Conservation (phyloP, 1,140 invertebrate genomes). For the Phthorimaea operculella region DNA sequence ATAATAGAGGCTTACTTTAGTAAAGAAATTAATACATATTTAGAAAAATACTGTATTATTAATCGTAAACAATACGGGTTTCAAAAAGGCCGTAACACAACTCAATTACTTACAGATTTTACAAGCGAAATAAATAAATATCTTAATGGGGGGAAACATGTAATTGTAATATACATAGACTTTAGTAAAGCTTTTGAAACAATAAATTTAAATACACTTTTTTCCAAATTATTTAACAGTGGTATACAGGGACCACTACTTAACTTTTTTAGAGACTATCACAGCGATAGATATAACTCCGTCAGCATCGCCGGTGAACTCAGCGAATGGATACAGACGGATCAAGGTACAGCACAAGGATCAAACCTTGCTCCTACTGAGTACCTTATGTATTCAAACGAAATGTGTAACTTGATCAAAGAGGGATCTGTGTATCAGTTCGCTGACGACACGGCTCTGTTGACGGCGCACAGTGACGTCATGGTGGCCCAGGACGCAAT, state of each 20-base stretch:
- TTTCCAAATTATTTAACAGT: not conserved
- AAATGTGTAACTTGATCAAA: slow-evolving; percentile 3
- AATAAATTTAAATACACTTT: not conserved
- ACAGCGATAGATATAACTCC: not conserved
- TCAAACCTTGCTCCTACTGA: slow-evolving; percentile 1
- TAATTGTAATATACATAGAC: not conserved
- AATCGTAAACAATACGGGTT: slow-evolving; percentile 3
- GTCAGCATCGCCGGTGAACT: not conserved
- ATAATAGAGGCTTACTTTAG: slow-evolving; percentile 5
- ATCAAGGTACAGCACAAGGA: slow-evolving; percentile 4
- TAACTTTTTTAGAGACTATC: not conserved
- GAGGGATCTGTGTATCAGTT: slow-evolving; percentile 6
- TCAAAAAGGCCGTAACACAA: not conserved
- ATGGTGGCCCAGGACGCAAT: not conserved
- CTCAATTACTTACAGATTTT: not conserved
- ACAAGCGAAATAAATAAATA: slow-evolving; percentile 2
- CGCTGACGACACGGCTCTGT: slow-evolving; percentile 5
- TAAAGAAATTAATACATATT: not conserved
- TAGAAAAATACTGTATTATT: not conserved
- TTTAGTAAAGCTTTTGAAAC: slow-evolving; percentile 4
- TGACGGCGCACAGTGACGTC: not conserved
- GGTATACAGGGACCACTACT: slow-evolving; percentile 3
- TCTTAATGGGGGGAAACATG: not conserved
- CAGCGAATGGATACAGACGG: slow-evolving; percentile 1
- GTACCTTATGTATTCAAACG: slow-evolving; percentile 5